Base-by-base conservation (phyloP, 2,113 vertebrate species). In the Labeo catla region DNA sequence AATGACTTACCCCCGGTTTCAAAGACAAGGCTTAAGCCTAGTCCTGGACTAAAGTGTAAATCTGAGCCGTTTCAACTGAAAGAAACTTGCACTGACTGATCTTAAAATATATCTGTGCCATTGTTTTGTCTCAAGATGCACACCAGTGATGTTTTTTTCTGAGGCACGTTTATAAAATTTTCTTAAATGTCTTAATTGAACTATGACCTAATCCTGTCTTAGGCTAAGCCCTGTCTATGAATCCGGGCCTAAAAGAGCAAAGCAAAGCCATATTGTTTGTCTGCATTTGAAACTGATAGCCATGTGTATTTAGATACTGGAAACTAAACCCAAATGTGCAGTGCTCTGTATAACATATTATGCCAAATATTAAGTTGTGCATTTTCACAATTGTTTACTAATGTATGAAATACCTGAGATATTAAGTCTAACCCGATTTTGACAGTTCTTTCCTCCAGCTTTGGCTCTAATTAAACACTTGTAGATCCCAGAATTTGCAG, bases 401-500 rank as follows among this genome's bases (percentile, higher is more conserved):
- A 45, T 70, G 43, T 50, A 66, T 4, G 65, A 39, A 76, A 2
- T 85, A 95, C 95, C 93, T 1, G 86, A 0, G 23, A 95, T 82
- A 0, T 0, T 83, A 2, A 95, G 89, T 4, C 1, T 0, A 21
- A 94, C 80, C 0, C 0, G 0, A 0, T 10, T 16, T 4, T 86
- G 0, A 8, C 1, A 0, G 72, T 91, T 93, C 74, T 4, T 39
- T 6, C 2, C 0, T 6, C 93, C 93, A 4, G 92, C 34, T 0
- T 81, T 84, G 49, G 87, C 93, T 6, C 2, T 39, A 19, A 93
- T 47, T 0, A 0, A 6, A 88, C 94, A 95, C 47, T 88, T 82
- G 2, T 94, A 95, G 4, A 0, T 79, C 9, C 93, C 94, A 0
- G 93, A 86, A 66, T 94, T 90, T 6, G 68, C 28, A 11, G 88